Evolutionary conservation across 2,888 invertebrate species (phyloP).

Genomic region (Leptarthrus brevirostris): DNA sequence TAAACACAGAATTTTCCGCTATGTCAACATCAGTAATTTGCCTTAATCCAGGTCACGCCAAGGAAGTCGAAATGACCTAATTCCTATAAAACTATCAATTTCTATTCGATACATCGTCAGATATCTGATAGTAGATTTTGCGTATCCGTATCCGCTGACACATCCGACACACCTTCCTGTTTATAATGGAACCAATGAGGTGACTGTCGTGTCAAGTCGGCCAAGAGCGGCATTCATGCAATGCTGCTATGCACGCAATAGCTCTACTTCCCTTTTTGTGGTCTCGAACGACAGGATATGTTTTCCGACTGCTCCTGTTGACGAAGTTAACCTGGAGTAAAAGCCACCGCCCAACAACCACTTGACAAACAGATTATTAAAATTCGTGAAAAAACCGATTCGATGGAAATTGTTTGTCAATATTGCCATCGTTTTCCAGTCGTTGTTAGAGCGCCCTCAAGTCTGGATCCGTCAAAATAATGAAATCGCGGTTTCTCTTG

Average conservation of each 20-base stretch:
- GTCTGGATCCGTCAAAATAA: not conserved
- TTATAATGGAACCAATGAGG: not conserved
- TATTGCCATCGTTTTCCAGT: too few species aligned
- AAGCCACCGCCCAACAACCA: slow-evolving; percentile 29
- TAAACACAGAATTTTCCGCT: too few species aligned
- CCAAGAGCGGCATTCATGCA: not conserved
- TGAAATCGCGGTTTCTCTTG: not conserved
- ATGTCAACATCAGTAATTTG: too few species aligned
- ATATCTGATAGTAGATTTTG: too few species aligned
- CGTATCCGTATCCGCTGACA: too few species aligned
- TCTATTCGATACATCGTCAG: too few species aligned
- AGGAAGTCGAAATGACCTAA: too few species aligned
- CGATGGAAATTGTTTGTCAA: not conserved
- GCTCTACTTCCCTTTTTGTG: slow-evolving; percentile 1
- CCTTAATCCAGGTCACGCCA: too few species aligned
- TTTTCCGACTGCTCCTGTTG: not conserved
- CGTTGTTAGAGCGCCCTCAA: not conserved
- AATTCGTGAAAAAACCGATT: not conserved
- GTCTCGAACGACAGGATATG: not conserved
- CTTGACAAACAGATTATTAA: slow-evolving; percentile 11
- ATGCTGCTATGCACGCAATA: not conserved
- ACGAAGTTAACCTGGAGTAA: not conserved
- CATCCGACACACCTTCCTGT: too few species aligned
- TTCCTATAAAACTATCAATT: too few species aligned
- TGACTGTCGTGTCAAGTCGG: slow-evolving; percentile 3